These are phyloP conservation scores for Heteromormyrus szaboi DNA, from an alignment of 2,797 vertebrate species.

Conservation along the genomic window DNA sequence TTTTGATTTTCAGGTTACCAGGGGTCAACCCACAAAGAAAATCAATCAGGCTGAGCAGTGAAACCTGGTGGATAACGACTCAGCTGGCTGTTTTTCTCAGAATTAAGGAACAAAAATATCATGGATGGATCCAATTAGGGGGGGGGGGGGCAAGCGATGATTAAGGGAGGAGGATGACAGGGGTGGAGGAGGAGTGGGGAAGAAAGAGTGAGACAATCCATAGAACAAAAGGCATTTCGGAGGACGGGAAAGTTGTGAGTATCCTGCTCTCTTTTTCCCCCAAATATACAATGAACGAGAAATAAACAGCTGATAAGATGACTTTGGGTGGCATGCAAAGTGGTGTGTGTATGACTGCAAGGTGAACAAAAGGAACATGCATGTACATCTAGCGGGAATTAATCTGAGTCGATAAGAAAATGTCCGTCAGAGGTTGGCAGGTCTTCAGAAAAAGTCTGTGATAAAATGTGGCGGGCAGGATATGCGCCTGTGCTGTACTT, in stretches of 20 bases:
- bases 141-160: neutral
- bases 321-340: neutral
- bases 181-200: conserved; percentile 48
- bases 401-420: neutral
- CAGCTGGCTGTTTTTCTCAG: neutral
- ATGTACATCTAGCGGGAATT: neutral
- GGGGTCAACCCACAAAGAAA: neutral
- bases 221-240: conserved; percentile 54
- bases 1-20: neutral
- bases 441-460: neutral
- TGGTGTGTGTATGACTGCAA: neutral
- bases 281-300: conserved; percentile 1
- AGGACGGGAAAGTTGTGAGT: conserved; percentile 62
- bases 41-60: neutral
- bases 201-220: conserved; percentile 51
- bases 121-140: conserved; percentile 3
- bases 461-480: neutral
- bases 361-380: neutral
- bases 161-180: conserved; percentile 20
- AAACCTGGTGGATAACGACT: neutral
- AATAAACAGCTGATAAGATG: neutral
- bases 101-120: conserved; percentile 11
- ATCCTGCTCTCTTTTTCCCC: conserved; percentile 35
- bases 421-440: neutral
- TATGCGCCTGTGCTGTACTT: neutral